phyloP scores from a whole-genome alignment of 2,113 vertebrate genomes.

The Poeciliopsis retropinna region DNA sequence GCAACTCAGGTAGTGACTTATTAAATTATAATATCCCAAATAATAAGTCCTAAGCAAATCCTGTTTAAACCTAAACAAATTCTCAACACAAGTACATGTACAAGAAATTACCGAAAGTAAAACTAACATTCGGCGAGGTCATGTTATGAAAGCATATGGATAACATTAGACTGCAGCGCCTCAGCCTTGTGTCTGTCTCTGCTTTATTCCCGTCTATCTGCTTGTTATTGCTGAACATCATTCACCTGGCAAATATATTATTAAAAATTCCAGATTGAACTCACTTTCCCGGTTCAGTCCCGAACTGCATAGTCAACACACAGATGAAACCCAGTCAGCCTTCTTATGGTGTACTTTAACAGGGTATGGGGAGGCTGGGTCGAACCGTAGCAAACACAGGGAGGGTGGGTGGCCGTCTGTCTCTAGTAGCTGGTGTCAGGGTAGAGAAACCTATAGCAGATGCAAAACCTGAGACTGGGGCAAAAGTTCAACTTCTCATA shows the following conservation, averaged over 20 bases:
- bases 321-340: conserved; percentile 9
- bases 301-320: not conserved
- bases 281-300: not conserved
- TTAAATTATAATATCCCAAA: too few relatives aligned
- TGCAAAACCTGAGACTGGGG: too few relatives aligned
- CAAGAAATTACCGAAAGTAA: not conserved
- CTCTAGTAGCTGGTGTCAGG: not conserved
- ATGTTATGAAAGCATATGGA: not conserved
- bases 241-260: conserved; percentile 26
- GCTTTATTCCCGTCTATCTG: conserved; percentile 11
- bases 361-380: not conserved
- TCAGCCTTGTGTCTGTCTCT: not conserved
- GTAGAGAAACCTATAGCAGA: too few relatives aligned
- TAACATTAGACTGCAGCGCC: not conserved
- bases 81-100: not conserved
- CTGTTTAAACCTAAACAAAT: too few relatives aligned
- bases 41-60: too few relatives aligned
- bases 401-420: not conserved
- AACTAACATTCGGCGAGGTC: not conserved
- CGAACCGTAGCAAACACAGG: not conserved
- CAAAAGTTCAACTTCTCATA: too few relatives aligned
- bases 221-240: conserved; percentile 17
- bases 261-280: conserved; percentile 30
- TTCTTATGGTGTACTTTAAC: not conserved
- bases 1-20: too few relatives aligned